Percentiles rank a stretch among this genome's conserved stretches.
These are phyloP conservation scores for Drosophila mojavensis DNA, from an alignment of 1,140 invertebrate species.

Conservation along the genomic window DNA sequence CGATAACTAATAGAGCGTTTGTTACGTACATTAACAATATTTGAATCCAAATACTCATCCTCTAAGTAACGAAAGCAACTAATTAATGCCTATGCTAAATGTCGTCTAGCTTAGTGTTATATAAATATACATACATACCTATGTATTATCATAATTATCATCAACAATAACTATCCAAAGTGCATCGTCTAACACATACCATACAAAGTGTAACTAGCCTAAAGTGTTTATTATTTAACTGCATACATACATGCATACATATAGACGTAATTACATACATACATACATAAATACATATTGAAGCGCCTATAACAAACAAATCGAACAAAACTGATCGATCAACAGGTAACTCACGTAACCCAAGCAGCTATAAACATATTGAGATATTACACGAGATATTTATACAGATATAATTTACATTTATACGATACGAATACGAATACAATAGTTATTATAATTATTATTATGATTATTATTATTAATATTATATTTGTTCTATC, in stretches of 20 bases:
- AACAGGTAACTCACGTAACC: conserved; percentile 24
- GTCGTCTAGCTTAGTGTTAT: conserved; percentile 60
- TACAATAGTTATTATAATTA: conserved; percentile 62
- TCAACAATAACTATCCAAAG: conserved; percentile 42
- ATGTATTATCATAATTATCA: conserved; percentile 32
- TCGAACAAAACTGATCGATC: conserved; percentile 45
- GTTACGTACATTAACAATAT: conserved; percentile 45
- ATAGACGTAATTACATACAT: conserved; percentile 40
- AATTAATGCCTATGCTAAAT: conserved; percentile 78
- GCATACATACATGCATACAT: conserved; percentile 32
- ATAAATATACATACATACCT: neutral
- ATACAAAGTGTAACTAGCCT: conserved; percentile 36
- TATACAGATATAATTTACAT: conserved; percentile 55
- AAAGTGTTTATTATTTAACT: conserved; percentile 64
- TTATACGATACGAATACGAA: conserved; percentile 52
- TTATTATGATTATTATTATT: conserved; percentile 22
- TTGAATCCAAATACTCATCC: conserved; percentile 52
- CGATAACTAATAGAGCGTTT: conserved; percentile 48
- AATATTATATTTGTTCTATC: conserved; percentile 42
- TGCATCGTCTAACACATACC: conserved; percentile 29
- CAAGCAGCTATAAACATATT: conserved; percentile 48
- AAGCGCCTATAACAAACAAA: conserved; percentile 34
- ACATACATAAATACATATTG: conserved; percentile 29
- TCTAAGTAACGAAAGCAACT: conserved; percentile 75
- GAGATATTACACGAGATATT: conserved; percentile 52